These are phyloP conservation scores for Mantis religiosa DNA, from an alignment of 2,888 invertebrate species.

Conservation along the genomic window DNA sequence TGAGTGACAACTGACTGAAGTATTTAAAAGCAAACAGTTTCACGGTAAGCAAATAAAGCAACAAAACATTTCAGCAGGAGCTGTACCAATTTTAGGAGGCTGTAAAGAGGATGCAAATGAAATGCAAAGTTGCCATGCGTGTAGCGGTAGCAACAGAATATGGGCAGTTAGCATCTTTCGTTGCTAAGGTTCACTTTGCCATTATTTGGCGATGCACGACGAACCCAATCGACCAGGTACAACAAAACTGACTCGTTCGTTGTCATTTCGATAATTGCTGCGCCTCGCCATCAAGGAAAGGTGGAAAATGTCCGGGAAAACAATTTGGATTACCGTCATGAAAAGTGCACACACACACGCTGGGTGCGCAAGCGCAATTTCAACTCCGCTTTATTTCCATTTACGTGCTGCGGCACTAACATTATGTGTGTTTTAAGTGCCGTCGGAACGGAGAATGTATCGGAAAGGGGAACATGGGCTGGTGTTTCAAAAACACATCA, in stretches of 20 bases:
- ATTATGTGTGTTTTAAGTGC: neutral
- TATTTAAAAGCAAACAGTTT: too few species aligned
- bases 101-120: neutral
- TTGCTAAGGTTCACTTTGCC: neutral
- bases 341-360: neutral
- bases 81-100: neutral
- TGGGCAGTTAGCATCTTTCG: neutral
- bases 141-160: neutral
- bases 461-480: neutral
- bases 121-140: too few species aligned
- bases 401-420: neutral
- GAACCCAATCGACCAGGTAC: neutral
- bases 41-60: too few species aligned
- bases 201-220: neutral
- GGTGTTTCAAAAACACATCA: neutral
- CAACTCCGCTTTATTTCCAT: neutral
- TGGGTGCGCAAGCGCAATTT: neutral
- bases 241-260: neutral
- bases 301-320: neutral
- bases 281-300: neutral
- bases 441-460: neutral
- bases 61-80: neutral
- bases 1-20: too few species aligned
- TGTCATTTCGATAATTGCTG: neutral
- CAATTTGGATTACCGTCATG: neutral